Percentiles rank a stretch among this genome's conserved stretches.
These are phyloP conservation scores for Conistra vaccinii DNA, from an alignment of 2,888 invertebrate species.

Conservation along the genomic window DNA sequence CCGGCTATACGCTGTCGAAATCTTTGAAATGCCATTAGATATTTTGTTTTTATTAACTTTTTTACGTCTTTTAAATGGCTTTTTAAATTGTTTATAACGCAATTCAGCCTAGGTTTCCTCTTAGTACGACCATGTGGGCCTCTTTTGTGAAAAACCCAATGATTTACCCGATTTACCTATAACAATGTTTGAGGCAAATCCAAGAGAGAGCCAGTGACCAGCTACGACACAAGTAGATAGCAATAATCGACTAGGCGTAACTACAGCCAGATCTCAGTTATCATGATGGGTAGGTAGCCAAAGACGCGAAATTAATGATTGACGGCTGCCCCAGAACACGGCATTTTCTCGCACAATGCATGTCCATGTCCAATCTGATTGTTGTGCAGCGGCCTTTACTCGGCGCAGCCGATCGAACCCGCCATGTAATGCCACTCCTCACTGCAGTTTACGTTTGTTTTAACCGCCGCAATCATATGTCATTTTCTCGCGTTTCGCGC, in stretches of 20 bases:
- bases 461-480: slow-evolving; percentile 85
- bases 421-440: slow-evolving; percentile 73
- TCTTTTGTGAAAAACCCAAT: not conserved
- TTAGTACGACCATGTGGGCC: no score
- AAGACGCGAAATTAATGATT: slow-evolving; percentile 51
- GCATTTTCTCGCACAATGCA: slow-evolving; percentile 51
- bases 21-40: not conserved
- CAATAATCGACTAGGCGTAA: not conserved
- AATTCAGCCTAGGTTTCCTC: not conserved
- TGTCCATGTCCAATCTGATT: slow-evolving; percentile 68
- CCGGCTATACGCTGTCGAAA: not conserved
- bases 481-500: slow-evolving; percentile 84
- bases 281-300: slow-evolving; percentile 25
- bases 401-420: slow-evolving; percentile 68
- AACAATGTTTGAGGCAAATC: not conserved
- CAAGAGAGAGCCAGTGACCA: not conserved
- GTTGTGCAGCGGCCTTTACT: slow-evolving; percentile 62
- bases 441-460: slow-evolving; percentile 81
- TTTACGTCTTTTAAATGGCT: not conserved
- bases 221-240: not conserved
- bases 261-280: not conserved
- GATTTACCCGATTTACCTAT: no score
- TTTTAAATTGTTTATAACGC: not conserved
- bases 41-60: not conserved
- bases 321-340: slow-evolving; percentile 17